Evolutionary conservation across 1,140 invertebrate genomes (phyloP), one percentile per base, ranked within the genome.

Genomic region (Druon quercuslanigerum): DNA sequence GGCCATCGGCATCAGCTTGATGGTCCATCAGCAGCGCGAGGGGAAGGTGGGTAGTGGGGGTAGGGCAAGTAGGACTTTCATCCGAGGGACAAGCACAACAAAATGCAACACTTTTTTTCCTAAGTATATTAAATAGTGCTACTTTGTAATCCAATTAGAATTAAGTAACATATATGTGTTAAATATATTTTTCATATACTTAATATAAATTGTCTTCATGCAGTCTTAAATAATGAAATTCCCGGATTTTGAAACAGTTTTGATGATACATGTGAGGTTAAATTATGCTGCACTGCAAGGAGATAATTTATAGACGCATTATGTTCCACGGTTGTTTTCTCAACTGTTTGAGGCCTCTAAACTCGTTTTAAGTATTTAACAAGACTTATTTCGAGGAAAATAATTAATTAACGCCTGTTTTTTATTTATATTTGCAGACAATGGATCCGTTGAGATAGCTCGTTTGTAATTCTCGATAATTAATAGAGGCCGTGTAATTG

Each of bases 331-430:
- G 16, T 66, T 40, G 33, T 66, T 66, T 66, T 25, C 60, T n/a
- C 20, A n/a, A 40, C 19, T 20, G 7, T 60, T 14, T 66, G 5
- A 25, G 7, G 25, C 46, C 13, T 66, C 40, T 16, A 40, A 25
- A 0, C n/a, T 7, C 12, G 13, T 46, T 66, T n/a, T 40, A 40
- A 8, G 12, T 0, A 14, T 5, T 40, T 40, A 66, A 66, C 14
- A 66, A 66, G 33, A 8, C 40, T 46, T 9, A 66, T 16, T 60
- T 60, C 20, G 14, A 20, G 25, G 25, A 16, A 40, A 66, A 20
- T 66, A 66, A 66, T 66, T 66, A 46, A 66, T 66, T 46, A 66
- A 66, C 25, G 60, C 25, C 60, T 66, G 33, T 46, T 66, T 66
- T 14, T 60, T 14, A 12, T 66, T 66, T 14, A 40, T 14, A 12